Base-by-base conservation (phyloP, 2,113 vertebrate species). In the Epinephelus cyanopodus region DNA sequence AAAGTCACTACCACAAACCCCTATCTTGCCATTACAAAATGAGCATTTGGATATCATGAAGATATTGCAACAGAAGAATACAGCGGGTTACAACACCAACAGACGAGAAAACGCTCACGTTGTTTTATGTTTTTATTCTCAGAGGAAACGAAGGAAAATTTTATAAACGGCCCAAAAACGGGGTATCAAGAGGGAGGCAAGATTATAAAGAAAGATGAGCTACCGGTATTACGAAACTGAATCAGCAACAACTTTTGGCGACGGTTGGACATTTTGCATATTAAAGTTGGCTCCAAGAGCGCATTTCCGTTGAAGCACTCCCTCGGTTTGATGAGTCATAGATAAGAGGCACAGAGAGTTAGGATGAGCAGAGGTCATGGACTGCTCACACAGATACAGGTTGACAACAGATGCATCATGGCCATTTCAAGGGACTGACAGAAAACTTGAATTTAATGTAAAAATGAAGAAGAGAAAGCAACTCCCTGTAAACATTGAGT, bases 191-290 rank as follows among this genome's bases (percentile, higher is more conserved):
- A 54, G 37, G 8, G 79, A 80, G 65, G 54, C 7, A 52, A 56
- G 66, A 50, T 57, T 57, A 50, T 56, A 60, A 84, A 77, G 37
- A 82, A 79, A 54, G 64, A 83, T 39, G 71, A 82, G 77, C 77
- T 76, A 65, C 39, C 4, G 3, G 45, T 63, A 23, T 72, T 69
- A 73, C 60, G 17, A 74, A 77, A 74, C 47, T 56, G 53, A 80
- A 76, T 66, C 70, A 45, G 68, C 56, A 81, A 37, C 45, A 42
- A 5, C 14, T 69, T 74, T 42, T 23, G 37, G 18, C 23, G n/a
- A 15, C 56, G 0, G 71, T 74, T 76, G 69, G 80, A 82, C 4
- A 33, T 17, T 87, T 79, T 83, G 76, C 81, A 86, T 77, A 69
- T 76, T 71, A 61, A 72, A 76, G 74, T 79, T 80, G 78, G 61